Evolutionary conservation across 2,888 invertebrate genomes (phyloP), one percentile per base, ranked within the genome.

Genomic region (Nebria salina): DNA sequence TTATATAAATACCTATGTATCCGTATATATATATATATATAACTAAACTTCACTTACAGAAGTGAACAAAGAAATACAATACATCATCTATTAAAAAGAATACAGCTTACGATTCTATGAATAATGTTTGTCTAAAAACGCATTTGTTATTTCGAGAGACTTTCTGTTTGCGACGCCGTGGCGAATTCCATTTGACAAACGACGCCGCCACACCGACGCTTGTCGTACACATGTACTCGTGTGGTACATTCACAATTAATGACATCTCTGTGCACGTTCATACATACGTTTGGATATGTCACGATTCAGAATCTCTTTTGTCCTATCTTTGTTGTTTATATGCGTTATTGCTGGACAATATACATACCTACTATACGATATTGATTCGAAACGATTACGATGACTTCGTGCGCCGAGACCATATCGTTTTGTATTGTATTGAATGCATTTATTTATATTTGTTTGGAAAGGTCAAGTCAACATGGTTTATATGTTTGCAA

Each of bases 211-310:
- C 86, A 87, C 86, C 87, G 87, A 87, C 88, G 87, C 88, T 86
- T 88, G 88, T 88, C 87, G 87, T 87, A 88, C 88, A 88, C 87
- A 87, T 88, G 88, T 88, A 88, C 80, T 65, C 75, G 75, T 79
- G 79, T 74, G 78, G 80, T 80, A 80, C 75, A 74, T 80, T 80
- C 80, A 80, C 80, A 80, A 80, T 80, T 80, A 80, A 80, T 80
- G 80, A 75, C 70, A 8, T 70, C 70, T 15, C 26, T 70, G 70
- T 26, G 70, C 25, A 70, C 70, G 25, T 25, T 15, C 70, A 25
- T 70, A 13, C 70, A 70, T 70, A 34, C 70, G 54, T 13, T 6
- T 7, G 54, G 4, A 54, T 7, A 70, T 26, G 70, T 70, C 25
- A 70, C 26, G 25, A 70, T 25, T 11, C 15, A 1, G 26, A 1